Percentiles rank a stretch among this genome's conserved stretches.
These are phyloP conservation scores for Macrobrachium nipponense DNA, from an alignment of 1,140 invertebrate genomes.

Conservation along the genomic window DNA sequence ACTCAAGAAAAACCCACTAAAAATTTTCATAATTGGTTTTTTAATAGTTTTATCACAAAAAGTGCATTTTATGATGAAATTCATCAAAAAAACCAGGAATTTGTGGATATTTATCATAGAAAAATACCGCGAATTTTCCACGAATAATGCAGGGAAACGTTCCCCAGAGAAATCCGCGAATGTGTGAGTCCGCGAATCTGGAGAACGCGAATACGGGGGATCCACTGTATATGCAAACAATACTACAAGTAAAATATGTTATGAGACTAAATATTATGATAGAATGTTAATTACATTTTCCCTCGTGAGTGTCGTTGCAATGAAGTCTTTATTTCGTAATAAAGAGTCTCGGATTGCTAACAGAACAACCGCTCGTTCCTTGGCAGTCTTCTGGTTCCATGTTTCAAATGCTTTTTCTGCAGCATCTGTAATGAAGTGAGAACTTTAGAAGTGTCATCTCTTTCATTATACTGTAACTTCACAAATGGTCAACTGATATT, in stretches of 20 bases:
- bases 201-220: too few species aligned
- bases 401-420: conserved; percentile 81
- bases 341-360: conserved; percentile 32
- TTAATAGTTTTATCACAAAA: too few species aligned
- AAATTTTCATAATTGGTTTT: too few species aligned
- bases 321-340: conserved; percentile 32
- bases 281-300: conserved; percentile 34
- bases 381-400: conserved; percentile 83
- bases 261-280: neutral
- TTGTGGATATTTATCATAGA: too few species aligned
- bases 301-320: conserved; percentile 43
- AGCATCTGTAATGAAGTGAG: conserved; percentile 67
- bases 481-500: neutral
- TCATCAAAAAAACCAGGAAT: too few species aligned
- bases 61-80: too few species aligned
- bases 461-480: neutral
- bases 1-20: too few species aligned
- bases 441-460: too few species aligned
- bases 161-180: too few species aligned
- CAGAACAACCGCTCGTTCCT: conserved; percentile 73
- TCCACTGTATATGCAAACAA: neutral
- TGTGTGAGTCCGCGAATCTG: too few species aligned
- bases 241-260: neutral
- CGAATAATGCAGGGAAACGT: too few species aligned
- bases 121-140: too few species aligned